Conservation (phyloP, 2,888 invertebrate genomes). For the Linnaemya vulpina region DNA sequence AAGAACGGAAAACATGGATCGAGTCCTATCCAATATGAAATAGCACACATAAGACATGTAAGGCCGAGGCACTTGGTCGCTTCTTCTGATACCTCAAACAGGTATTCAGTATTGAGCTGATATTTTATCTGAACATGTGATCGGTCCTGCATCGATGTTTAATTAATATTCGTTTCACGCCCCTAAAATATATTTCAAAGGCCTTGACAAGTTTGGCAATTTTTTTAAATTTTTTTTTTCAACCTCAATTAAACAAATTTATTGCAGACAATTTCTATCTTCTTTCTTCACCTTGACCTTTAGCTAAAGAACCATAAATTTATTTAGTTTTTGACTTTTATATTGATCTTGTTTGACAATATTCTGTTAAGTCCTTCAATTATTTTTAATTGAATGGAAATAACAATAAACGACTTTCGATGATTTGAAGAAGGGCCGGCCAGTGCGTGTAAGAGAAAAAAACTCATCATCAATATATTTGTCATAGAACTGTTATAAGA, state of each 20-base stretch:
- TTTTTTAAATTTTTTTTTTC: not conserved
- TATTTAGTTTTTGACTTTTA: not conserved
- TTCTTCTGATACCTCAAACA: too few species aligned
- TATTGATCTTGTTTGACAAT: not conserved
- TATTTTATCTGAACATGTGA: too few species aligned
- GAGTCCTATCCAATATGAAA: too few species aligned
- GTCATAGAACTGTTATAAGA: not conserved
- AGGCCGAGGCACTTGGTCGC: too few species aligned
- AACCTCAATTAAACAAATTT: not conserved
- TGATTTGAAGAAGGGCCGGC: conserved; percentile 3
- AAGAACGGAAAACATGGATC: too few species aligned
- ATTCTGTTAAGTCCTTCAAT: not conserved
- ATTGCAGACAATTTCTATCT: not conserved
- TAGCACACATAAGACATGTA: too few species aligned
- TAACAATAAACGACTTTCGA: conserved; percentile 2
- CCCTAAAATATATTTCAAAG: too few species aligned
- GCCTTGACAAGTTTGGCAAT: too few species aligned
- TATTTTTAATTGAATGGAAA: not conserved
- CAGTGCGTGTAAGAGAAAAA: conserved; percentile 7
- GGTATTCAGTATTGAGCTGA: too few species aligned
- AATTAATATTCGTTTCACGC: too few species aligned
- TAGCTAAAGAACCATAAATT: not conserved
- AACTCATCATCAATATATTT: conserved; percentile 1
- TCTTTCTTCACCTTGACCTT: conserved; percentile 4
- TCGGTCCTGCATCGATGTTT: too few species aligned